These are phyloP conservation scores for honey bee (Apis mellifera) DNA, from an alignment of 1,140 invertebrate species.

Conservation along the genomic window Amel_HAv3.1 CM009941.2:2736501-2737000, in stretches of 20 bases:
- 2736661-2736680: constrained; percentile 17
- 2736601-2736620: constrained; percentile 45
- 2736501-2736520: constrained; percentile 16
- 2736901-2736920: constrained; percentile 12
- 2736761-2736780: not conserved
- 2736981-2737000: not conserved
- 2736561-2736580: not conserved
- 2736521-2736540: not conserved
- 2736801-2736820: constrained; percentile 31
- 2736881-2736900: constrained; percentile 40
- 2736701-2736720: not conserved
- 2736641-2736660: constrained; percentile 10
- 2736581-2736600: not conserved
- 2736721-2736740: constrained; percentile 7
- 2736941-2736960: constrained; percentile 10
- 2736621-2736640: not conserved
- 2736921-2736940: constrained; percentile 24
- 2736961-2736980: constrained; percentile 30
- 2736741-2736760: not conserved
- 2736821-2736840: not conserved
- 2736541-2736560: not conserved
- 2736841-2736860: constrained; percentile 17
- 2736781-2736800: not conserved
- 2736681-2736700: not conserved
- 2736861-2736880: not conserved